Evolutionary conservation across 2,797 vertebrate genomes (phyloP), one percentile per base, ranked within the genome.

Genomic region (Lophotriccus pileatus): DNA sequence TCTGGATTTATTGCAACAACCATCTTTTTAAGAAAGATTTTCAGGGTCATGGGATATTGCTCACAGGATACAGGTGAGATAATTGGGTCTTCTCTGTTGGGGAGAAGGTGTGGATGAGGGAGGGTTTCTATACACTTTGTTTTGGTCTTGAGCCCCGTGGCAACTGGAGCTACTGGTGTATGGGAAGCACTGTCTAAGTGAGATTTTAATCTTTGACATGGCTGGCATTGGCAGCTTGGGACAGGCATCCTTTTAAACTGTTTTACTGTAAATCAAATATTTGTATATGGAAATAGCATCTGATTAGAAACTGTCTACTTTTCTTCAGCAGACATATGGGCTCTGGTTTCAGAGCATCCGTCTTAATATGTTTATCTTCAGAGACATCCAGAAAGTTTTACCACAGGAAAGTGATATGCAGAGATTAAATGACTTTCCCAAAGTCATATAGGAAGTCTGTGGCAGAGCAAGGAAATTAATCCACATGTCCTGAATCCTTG

Each of bases 311-410:
- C 47, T n/a, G 16, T 41, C 55, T 90, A 8, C 36, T 87, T 90
- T 79, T 59, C 67, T 70, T 84, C 84, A 84, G 63, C n/a, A 90
- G 84, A 89, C 43, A 32, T 34, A 60, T 16, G 34, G 69, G 28
- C 43, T 94, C 50, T 47, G 59, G 28, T 88, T 90, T 84, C 66
- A 87, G 56, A 91, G n/a, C 68, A 87, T 87, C 93, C 0, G 1
- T 78, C 56, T 86, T 74, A 41, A 80, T 56, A 4, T 92, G 27
- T 91, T 91, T 94, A 85, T 87, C 91, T 89, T 87, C 83, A 60
- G 53, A 89, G 70, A 72, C 58, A 91, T 88, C 76, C 84, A 92
- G 53, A 64, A 96, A 73, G 8, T 75, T 92, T 94, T 62, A 93
- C 87, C 82, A 72, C 91, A 87, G 79, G n/a, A 90, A 95, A 87